Conservation (phyloP, 1,140 invertebrate species). For the Eupeodes corollae region DNA sequence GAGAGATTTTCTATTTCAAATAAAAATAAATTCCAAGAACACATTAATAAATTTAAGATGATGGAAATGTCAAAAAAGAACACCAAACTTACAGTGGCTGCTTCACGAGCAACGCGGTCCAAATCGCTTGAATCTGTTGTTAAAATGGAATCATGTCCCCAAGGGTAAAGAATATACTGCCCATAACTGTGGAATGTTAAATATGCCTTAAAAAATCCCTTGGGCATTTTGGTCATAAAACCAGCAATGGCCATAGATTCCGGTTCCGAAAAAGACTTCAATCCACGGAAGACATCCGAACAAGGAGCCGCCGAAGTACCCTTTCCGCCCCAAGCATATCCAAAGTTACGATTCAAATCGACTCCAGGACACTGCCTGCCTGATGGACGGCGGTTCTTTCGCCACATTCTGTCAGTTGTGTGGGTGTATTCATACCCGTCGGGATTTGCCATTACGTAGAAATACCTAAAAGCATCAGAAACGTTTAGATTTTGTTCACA, state of each 20-base stretch:
- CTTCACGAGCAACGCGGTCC: conserved; percentile 53
- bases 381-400: conserved; percentile 58
- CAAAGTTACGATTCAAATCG: conserved; percentile 75
- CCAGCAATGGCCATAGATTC: conserved; percentile 65
- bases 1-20: conserved; percentile 49
- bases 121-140: conserved; percentile 62
- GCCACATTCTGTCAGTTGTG: conserved; percentile 62
- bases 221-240: conserved; percentile 42
- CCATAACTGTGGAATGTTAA: conserved; percentile 81
- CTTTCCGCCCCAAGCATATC: conserved; percentile 65
- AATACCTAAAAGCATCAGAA: conserved; percentile 40
- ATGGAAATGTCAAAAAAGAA: not conserved
- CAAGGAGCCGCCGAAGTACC: conserved; percentile 83
- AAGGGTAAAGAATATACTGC: conserved; percentile 76
- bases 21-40: not conserved
- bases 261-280: conserved; percentile 77
- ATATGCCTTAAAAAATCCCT: conserved; percentile 55
- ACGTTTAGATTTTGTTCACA: no score
- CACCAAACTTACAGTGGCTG: conserved; percentile 42
- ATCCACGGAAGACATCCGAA: conserved; percentile 82
- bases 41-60: not conserved
- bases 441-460: conserved; percentile 71
- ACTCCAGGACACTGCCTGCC: conserved; percentile 54
- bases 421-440: conserved; percentile 82
- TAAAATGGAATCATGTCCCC: conserved; percentile 62